Percentiles rank a stretch among this genome's conserved stretches.
Evolutionary conservation across 2,113 vertebrate genomes (phyloP).

Genomic region (Centrocercus urophasianus): DNA sequence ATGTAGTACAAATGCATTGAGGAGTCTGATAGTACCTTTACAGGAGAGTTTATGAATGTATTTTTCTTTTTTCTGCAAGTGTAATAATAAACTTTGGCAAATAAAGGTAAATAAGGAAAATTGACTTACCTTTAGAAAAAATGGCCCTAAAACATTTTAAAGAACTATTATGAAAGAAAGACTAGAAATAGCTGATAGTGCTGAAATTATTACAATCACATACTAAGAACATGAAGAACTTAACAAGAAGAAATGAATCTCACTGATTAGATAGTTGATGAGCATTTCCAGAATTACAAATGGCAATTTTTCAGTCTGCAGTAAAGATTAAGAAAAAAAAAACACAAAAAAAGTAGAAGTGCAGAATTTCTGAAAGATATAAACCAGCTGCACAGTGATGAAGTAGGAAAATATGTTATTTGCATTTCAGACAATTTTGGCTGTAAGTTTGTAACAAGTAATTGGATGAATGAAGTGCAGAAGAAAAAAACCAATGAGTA

Average conservation of each 20-base stretch:
- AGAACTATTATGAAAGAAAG: background rate
- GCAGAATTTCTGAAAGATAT: background rate
- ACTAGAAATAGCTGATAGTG: background rate
- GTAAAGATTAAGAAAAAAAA: background rate
- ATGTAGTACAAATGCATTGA: background rate
- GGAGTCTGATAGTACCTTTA: background rate
- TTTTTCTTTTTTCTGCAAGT: background rate
- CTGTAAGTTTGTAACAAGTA: background rate
- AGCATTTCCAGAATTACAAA: conserved; percentile 6
- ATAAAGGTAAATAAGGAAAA: conserved; percentile 3
- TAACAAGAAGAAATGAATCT: background rate
- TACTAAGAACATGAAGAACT: background rate
- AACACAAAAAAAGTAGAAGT: background rate
- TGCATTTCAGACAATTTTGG: background rate
- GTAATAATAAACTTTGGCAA: background rate
- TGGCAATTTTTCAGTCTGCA: background rate
- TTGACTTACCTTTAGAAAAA: background rate
- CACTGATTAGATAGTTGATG: background rate
- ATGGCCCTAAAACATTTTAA: background rate
- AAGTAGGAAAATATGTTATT: background rate
- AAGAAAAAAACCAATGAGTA: background rate
- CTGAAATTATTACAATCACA: background rate
- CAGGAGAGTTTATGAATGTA: background rate
- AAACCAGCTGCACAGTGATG: background rate
- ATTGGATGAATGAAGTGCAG: background rate